Percentiles rank a stretch among this genome's conserved stretches.
These are phyloP conservation scores for Drosophila neotestacea DNA, from an alignment of 2,888 invertebrate genomes.

Conservation along the genomic window DNA sequence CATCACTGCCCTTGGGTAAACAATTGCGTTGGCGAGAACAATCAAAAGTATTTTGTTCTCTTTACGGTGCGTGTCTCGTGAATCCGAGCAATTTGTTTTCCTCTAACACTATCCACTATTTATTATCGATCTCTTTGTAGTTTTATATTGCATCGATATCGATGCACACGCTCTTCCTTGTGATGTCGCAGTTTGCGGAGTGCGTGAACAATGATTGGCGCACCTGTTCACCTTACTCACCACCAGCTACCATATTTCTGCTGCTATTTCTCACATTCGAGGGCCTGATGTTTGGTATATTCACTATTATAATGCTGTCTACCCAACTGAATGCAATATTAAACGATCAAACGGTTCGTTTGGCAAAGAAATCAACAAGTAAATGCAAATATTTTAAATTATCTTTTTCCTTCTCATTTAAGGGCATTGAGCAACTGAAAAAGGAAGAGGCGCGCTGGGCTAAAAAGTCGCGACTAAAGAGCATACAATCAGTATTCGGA, in stretches of 20 bases:
- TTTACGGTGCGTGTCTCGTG: conserved; percentile 92
- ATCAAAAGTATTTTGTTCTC: conserved; percentile 99
- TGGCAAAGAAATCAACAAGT: neutral
- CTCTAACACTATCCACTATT: neutral
- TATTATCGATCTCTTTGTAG: conserved; percentile 86
- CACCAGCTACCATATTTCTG: conserved; percentile 97
- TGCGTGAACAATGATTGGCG: conserved; percentile 98
- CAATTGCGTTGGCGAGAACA: conserved; percentile 99
- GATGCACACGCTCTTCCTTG: conserved; percentile 95
- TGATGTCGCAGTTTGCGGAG: conserved; percentile 96
- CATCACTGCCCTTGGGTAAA: conserved; percentile 97
- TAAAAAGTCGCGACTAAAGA: conserved; percentile 96
- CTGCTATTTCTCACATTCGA: conserved; percentile 96
- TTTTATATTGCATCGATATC: conserved; percentile 99
- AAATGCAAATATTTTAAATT: conserved; percentile 7
- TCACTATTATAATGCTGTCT: conserved; percentile 98
- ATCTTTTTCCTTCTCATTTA: conserved; percentile 52
- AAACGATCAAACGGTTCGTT: conserved; percentile 97
- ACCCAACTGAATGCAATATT: conserved; percentile 98
- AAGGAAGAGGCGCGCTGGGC: conserved; percentile 97
- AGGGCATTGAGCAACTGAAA: conserved; percentile 99
- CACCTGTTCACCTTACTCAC: conserved; percentile 96
- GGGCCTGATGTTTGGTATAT: conserved; percentile 97
- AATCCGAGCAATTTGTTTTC: neutral
- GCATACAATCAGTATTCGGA: conserved; percentile 98